Percentiles rank a stretch among this genome's conserved stretches.
These are phyloP conservation scores for Platalea minor DNA, from an alignment of 2,797 vertebrate species.

Conservation along the genomic window DNA sequence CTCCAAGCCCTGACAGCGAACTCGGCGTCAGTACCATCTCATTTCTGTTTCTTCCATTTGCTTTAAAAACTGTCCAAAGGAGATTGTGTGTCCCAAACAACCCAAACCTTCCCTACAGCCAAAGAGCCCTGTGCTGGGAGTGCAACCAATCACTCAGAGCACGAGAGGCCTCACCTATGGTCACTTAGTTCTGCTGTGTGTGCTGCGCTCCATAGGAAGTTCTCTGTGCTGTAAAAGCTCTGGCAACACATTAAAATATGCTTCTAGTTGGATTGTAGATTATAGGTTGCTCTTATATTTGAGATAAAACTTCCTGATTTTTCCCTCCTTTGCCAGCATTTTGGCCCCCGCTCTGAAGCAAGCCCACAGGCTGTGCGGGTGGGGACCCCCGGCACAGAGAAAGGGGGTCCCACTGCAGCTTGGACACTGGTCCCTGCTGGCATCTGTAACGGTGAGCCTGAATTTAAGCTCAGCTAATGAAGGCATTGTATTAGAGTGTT, in stretches of 20 bases:
- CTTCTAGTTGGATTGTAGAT: fast-evolving
- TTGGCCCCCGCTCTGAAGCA: background rate
- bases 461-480: background rate
- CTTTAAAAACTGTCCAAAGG: background rate
- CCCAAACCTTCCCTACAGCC: background rate
- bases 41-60: background rate
- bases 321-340: background rate
- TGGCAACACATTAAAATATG: background rate
- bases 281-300: background rate
- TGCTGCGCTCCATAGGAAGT: background rate
- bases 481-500: background rate
- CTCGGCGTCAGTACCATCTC: fast-evolving
- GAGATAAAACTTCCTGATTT: background rate
- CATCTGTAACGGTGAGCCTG: background rate
- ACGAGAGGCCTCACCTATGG: fast-evolving
- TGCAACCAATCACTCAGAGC: background rate
- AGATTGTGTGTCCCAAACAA: background rate
- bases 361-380: background rate
- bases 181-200: fast-evolving
- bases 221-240: background rate
- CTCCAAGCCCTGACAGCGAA: background rate
- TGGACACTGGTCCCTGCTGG: background rate
- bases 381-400: background rate
- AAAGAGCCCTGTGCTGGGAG: fast-evolving
- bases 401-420: background rate